Evolutionary conservation across 2,797 vertebrate genomes (phyloP), one percentile per base, ranked within the genome.

Genomic region (Rhinatrema bivittatum): DNA sequence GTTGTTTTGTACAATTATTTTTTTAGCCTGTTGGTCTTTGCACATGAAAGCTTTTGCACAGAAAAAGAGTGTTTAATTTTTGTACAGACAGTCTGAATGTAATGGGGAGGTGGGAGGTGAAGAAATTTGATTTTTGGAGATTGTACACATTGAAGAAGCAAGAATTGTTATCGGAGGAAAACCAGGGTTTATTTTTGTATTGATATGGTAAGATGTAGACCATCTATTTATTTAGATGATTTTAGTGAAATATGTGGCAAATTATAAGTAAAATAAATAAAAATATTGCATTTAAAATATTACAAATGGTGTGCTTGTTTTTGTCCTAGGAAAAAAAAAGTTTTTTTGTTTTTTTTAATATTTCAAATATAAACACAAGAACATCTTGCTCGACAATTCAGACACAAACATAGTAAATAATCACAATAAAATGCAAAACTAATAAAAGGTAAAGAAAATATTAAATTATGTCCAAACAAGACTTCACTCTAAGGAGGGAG

Each of bases 221-320:
- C 81, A 78, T 84, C 78, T 84, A 82, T 84, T 84, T 84, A 82
- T 84, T 82, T 82, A 84, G 81, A 79, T 84, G 81, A 79, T 78
- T 74, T 82, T 75, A 76, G 72, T 80, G 77, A 70, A 78, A 74
- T 74, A 77, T 52, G 68, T 79, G 69, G 70, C 73, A 81, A 77
- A 68, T 49, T 67, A 74, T 70, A 59, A 69, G 76, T 71, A 69
- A 68, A 77, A 75, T 81, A n/a, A n/a, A 75, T 81, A n/a, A n/a
- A 77, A 84, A 79, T 66, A 69, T 68, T 59, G 75, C 56, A 79
- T 67, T 46, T 68, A 62, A 71, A 56, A 58, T 76, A 72, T 70
- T 68, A 33, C 36, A 62, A 32, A 39, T 24, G 26, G 33, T 43
- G 22, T 54, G 16, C 34, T 43, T 42, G 50, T 45, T 56, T 60